phyloP scores from a whole-genome alignment of 1,140 invertebrate genomes.

The Steinernema feltiae region DNA sequence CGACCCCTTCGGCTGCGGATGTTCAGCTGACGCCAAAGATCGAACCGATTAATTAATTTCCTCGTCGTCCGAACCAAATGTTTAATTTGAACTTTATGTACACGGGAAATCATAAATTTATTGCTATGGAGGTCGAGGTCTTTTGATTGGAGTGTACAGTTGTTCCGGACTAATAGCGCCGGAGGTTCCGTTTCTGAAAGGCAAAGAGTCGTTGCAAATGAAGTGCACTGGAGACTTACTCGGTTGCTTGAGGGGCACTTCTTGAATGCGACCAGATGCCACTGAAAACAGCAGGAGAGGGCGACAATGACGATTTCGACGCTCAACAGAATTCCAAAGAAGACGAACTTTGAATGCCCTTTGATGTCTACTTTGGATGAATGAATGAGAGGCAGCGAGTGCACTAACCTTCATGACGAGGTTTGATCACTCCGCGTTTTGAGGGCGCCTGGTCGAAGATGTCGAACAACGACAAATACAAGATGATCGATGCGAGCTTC shows the following conservation, averaged over 20 bases:
- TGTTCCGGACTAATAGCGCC: background rate
- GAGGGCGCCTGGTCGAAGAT: background rate
- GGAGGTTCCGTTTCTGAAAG: background rate
- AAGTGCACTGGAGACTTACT: background rate
- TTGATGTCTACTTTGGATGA: background rate
- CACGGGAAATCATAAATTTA: background rate
- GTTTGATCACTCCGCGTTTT: background rate
- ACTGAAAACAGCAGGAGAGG: background rate
- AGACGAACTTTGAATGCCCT: background rate
- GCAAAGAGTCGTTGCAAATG: background rate
- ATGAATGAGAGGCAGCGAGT: background rate
- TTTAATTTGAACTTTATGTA: background rate
- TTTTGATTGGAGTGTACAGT: background rate
- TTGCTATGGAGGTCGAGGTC: background rate
- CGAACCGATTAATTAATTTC: conserved; percentile 9
- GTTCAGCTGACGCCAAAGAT: background rate
- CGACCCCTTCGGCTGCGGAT: background rate
- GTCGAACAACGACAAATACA: background rate
- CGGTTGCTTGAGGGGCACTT: background rate
- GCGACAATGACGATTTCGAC: background rate
- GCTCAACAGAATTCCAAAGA: background rate
- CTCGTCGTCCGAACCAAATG: background rate
- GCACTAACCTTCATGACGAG: background rate
- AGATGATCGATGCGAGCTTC: background rate
- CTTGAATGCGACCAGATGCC: background rate